phyloP scores from a whole-genome alignment of 2,797 vertebrate species.

The Caiman crocodilus region DNA sequence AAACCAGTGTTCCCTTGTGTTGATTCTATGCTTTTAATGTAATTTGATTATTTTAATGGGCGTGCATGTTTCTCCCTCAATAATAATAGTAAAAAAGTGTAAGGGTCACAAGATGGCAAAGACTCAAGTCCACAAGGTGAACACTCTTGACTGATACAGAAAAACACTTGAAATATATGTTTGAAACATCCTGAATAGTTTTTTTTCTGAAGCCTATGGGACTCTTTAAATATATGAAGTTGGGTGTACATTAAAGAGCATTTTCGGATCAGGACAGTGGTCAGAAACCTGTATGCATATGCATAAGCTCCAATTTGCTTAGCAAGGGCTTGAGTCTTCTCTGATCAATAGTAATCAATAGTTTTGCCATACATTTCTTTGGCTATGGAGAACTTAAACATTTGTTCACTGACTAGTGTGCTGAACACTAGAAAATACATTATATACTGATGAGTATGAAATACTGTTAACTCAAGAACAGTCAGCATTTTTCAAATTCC shows the following conservation, averaged over 20 bases:
- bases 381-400: background rate
- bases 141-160: background rate
- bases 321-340: background rate
- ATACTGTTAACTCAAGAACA: background rate
- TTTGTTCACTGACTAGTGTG: background rate
- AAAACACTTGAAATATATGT: background rate
- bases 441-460: slow-evolving; percentile 42
- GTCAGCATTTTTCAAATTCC: background rate
- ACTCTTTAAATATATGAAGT: accelerated
- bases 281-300: background rate
- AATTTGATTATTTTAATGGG: background rate
- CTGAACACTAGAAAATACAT: background rate
- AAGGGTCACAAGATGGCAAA: background rate
- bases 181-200: background rate
- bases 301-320: background rate
- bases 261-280: accelerated
- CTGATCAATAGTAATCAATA: slow-evolving; percentile 16
- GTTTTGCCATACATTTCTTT: background rate
- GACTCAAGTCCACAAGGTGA: background rate
- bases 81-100: background rate
- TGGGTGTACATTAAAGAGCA: accelerated
- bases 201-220: background rate
- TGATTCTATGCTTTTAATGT: background rate
- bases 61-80: background rate
- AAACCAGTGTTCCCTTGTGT: background rate